phyloP scores from a whole-genome alignment of 2,113 vertebrate genomes.

The Mixornis gularis region DNA sequence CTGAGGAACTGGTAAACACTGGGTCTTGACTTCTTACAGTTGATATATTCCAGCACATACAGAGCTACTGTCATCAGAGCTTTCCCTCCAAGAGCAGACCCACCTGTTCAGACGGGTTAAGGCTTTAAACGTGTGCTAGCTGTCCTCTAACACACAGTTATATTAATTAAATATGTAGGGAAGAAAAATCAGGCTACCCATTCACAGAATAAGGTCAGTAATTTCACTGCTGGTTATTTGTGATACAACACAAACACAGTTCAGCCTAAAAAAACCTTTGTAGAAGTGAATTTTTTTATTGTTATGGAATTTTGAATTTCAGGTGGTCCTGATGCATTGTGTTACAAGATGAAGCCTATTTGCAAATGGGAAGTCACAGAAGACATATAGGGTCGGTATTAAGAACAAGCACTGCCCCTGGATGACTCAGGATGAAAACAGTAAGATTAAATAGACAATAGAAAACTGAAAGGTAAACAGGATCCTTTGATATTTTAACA shows the following conservation, averaged over 20 bases:
- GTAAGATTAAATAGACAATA: not conserved
- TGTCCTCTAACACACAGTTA: not conserved
- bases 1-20: not conserved
- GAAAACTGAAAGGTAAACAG: not conserved
- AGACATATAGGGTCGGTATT: not conserved
- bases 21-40: not conserved
- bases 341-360: not conserved
- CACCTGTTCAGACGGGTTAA: not conserved
- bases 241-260: not conserved
- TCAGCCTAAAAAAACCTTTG: not conserved
- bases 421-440: not conserved
- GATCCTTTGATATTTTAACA: not conserved
- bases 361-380: not conserved
- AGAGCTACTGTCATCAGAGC: not conserved
- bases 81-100: not conserved
- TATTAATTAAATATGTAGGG: not conserved
- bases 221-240: not conserved
- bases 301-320: not conserved
- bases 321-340: rapidly evolving
- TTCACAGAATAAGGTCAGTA: not conserved
- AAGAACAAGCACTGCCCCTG: not conserved
- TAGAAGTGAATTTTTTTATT: not conserved
- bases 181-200: not conserved
- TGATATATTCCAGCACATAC: not conserved
- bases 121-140: not conserved